Evolutionary conservation across 30 jellyfish, hydroid and myxozoan species (phyloP), one percentile per base, ranked within the genome.

Genomic region (Rhopilema esculentum): DNA sequence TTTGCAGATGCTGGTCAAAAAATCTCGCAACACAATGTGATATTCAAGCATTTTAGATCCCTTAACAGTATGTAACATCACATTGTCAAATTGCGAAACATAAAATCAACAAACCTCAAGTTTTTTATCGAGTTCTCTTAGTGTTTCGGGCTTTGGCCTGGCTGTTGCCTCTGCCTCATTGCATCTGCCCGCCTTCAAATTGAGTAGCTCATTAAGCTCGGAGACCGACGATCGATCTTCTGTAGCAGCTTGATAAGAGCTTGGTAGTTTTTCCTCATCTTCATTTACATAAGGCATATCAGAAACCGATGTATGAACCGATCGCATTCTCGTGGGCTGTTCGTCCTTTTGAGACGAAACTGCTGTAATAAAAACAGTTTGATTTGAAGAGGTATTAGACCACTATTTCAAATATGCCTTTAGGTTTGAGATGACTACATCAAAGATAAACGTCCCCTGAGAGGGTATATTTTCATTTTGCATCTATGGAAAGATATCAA

Each of bases 221-320:
- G 92, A 72, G 32, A 71, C 79, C 0, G 92, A 84, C 40, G 92
- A 84, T 19, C 66, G 92, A 48, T 69, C 92, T 4, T 85, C 32
- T 2, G 66, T 28, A 21, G 26, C 8, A 15, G 67, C 79, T 0
- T 25, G 25, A 0, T 4, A 19, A 23, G 4, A 8, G 32, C 69
- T 17, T 18, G 52, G 21, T 23, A 20, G 22, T 21, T 62, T 62
- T 8, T 28, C 49, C 1, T 27, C 48, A 21, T 32, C 27, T 8
- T 62, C 32, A 8, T 27, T 28, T n/a, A 27, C 68, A 0, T 23
- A 75, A 8, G 87, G 82, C 82, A 84, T 23, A 30, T 68, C 92
- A 23, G 92, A 84, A 0, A 84, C 87, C 19, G 92, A 84, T 29
- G 92, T 84, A 2, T 84, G 86, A 16, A 84, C 92, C 7, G 92